phyloP scores from a whole-genome alignment of 2,797 vertebrate species.

The Liasis olivaceus region DNA sequence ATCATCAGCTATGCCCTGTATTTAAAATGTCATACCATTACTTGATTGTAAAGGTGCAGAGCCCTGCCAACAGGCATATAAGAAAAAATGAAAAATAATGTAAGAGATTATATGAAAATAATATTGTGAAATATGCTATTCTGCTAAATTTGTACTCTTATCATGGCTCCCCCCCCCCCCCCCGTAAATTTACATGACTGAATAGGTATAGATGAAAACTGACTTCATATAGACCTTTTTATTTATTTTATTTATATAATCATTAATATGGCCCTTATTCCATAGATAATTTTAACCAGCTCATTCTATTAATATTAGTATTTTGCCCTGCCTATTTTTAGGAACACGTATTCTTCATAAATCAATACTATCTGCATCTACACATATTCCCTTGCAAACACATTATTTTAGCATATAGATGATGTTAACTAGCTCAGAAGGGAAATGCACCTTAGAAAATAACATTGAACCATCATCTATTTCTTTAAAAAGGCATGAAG shows the following conservation, averaged over 20 bases:
- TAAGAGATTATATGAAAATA: background rate
- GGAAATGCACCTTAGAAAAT: background rate
- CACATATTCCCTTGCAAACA: background rate
- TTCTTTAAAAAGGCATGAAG: background rate
- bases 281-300: background rate
- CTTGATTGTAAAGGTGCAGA: conserved; percentile 37
- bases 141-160: background rate
- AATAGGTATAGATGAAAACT: background rate
- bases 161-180: background rate
- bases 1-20: conserved; percentile 44
- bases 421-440: background rate
- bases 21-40: conserved; percentile 46
- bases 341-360: background rate
- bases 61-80: background rate
- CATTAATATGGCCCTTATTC: background rate
- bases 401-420: background rate
- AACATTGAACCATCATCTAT: background rate
- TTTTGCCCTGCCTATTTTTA: background rate
- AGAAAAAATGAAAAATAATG: background rate
- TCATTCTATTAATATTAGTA: background rate
- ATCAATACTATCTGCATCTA: background rate
- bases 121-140: background rate
- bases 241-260: background rate
- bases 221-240: background rate
- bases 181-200: background rate